Conservation (phyloP, 2,113 vertebrate genomes). For the Scomber colias region DNA sequence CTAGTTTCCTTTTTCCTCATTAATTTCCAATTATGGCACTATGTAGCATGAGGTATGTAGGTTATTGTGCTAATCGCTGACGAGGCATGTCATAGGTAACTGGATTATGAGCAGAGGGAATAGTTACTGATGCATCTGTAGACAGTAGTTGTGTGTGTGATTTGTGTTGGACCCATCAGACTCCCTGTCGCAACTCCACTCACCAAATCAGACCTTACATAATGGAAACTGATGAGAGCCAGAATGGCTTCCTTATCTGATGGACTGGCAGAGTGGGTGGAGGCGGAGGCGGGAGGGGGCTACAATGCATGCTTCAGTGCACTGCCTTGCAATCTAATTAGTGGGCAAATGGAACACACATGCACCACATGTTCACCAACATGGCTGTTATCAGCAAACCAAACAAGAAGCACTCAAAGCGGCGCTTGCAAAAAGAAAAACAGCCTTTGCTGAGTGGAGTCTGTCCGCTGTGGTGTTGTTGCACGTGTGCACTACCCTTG, state of each 20-base stretch:
- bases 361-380: slow-evolving; percentile 81
- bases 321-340: slow-evolving; percentile 85
- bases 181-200: slow-evolving; percentile 61
- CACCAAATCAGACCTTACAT: slow-evolving; percentile 76
- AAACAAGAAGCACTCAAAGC: slow-evolving; percentile 83
- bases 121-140: slow-evolving; percentile 40
- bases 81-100: slow-evolving; percentile 58
- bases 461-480: slow-evolving; percentile 48
- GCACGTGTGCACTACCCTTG: slow-evolving; percentile 61
- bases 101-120: slow-evolving; percentile 25
- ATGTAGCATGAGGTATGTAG: slow-evolving; percentile 27
- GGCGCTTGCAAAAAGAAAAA: slow-evolving; percentile 66
- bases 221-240: slow-evolving; percentile 84
- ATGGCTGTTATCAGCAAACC: slow-evolving; percentile 83
- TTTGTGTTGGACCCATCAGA: slow-evolving; percentile 67
- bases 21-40: slow-evolving; percentile 32
- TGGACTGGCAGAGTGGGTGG: slow-evolving; percentile 75
- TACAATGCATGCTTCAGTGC: slow-evolving; percentile 80
- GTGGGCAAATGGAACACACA: slow-evolving; percentile 85
- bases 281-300: slow-evolving; percentile 29
- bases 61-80: slow-evolving; percentile 51
- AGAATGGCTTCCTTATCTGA: slow-evolving; percentile 86
- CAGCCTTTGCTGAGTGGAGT: slow-evolving; percentile 35
- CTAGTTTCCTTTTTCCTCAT: slow-evolving; percentile 5
- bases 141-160: slow-evolving; percentile 69